Conservation (phyloP, 2,888 invertebrate species). For the Euspilapteryx auroguttella region DNA sequence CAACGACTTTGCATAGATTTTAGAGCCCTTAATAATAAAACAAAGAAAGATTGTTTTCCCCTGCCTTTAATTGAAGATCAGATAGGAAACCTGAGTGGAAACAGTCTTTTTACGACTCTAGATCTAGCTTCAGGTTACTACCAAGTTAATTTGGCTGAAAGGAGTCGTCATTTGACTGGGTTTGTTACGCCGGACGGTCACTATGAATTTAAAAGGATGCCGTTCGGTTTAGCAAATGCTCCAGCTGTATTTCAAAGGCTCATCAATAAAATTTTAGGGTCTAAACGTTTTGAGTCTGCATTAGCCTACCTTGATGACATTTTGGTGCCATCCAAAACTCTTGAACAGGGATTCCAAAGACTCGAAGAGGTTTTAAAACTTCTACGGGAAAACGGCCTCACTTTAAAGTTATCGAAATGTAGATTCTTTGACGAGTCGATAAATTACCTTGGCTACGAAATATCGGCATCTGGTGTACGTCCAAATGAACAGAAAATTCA, state of each 20-base stretch:
- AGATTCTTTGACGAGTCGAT: conserved; percentile 9
- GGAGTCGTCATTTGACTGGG: not conserved
- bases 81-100: too few relatives aligned
- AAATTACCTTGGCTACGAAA: conserved; percentile 11
- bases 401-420: conserved; percentile 10
- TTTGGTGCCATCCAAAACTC: conserved; percentile 4
- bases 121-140: too few relatives aligned
- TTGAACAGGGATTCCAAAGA: conserved; percentile 5
- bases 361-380: conserved; percentile 7
- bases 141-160: too few relatives aligned
- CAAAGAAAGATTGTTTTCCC: too few relatives aligned
- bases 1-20: too few relatives aligned
- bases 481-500: conserved; percentile 2
- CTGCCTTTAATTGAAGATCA: too few relatives aligned
- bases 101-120: too few relatives aligned
- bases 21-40: too few relatives aligned
- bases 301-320: conserved; percentile 7
- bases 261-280: conserved; percentile 4
- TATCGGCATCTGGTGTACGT: conserved; percentile 8
- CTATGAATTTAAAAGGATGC: conserved; percentile 9
- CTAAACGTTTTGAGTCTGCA: conserved; percentile 3
- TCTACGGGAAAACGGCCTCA: conserved; percentile 7
- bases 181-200: conserved; percentile 3
- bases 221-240: conserved; percentile 8
- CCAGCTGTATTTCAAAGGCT: conserved; percentile 5